These are phyloP conservation scores for Bergia puertoricense DNA, from an alignment of 92 coral and sea anemone genomes.

Conservation along the genomic window DNA sequence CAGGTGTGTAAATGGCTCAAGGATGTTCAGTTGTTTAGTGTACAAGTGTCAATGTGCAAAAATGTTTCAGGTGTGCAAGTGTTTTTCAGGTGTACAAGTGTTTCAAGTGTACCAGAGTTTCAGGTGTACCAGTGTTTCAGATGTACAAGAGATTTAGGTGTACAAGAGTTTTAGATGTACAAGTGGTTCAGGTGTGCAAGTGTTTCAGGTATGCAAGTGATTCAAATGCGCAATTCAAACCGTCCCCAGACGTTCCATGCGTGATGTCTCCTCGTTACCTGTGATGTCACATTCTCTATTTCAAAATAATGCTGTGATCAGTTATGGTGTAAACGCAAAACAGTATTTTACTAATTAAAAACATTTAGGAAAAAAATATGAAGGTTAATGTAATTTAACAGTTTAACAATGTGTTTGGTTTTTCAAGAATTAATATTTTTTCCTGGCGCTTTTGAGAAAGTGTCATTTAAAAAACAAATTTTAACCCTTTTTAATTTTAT, in stretches of 20 bases:
- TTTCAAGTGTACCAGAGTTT: background rate
- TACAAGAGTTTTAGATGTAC: background rate
- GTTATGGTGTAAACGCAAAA: slow-evolving; percentile 39
- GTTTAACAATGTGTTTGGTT: background rate
- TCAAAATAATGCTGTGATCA: slow-evolving; percentile 39
- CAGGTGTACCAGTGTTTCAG: background rate
- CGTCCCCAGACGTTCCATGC: slow-evolving; percentile 40
- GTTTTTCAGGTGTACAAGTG: no score
- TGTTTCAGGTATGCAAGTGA: background rate
- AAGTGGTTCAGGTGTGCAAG: background rate
- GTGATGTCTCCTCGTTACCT: slow-evolving; percentile 35
- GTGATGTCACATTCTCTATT: slow-evolving; percentile 38
- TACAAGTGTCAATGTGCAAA: no score
- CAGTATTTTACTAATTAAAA: background rate
- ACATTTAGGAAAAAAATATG: no score
- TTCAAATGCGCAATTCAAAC: slow-evolving; percentile 2
- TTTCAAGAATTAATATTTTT: no score
- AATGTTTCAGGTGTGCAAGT: no score
- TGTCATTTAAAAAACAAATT: no score
- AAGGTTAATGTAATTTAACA: background rate
- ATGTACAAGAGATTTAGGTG: background rate
- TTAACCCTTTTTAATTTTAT: no score
- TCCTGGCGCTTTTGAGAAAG: no score
- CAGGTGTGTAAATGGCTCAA: no score
- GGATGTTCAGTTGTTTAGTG: no score